These are phyloP conservation scores for Epinephelus malabaricus DNA, from an alignment of 2,797 vertebrate species.

Conservation along the genomic window DNA sequence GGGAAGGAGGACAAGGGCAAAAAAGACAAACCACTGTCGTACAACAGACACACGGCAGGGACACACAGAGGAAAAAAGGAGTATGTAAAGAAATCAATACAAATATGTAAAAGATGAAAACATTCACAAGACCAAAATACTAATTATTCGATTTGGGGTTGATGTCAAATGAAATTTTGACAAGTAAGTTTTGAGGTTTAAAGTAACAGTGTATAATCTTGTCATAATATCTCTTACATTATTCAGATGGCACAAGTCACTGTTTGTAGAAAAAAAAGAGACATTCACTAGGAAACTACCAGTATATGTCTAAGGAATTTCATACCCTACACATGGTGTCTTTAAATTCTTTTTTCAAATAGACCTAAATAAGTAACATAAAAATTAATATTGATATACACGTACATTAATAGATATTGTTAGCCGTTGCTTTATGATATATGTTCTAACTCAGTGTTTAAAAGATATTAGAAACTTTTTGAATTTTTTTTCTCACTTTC, in stretches of 20 bases:
- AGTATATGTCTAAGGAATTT: too few species aligned
- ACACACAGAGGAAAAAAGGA: neutral
- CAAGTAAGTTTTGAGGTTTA: too few species aligned
- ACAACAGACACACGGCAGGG: constrained; percentile 1
- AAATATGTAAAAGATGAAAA: neutral
- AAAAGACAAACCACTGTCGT: constrained; percentile 32
- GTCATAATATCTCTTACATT: neutral
- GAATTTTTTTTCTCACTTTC: neutral
- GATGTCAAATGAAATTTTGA: too few species aligned
- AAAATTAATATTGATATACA: neutral
- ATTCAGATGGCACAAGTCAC: too few species aligned
- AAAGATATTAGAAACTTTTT: neutral
- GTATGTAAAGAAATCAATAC: neutral
- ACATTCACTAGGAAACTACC: too few species aligned
- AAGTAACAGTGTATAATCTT: neutral
- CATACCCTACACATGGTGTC: too few species aligned
- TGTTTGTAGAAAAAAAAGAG: neutral
- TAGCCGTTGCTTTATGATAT: neutral
- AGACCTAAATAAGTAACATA: neutral
- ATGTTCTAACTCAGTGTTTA: neutral
- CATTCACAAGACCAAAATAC: neutral
- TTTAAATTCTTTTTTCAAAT: neutral
- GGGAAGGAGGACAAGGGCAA: constrained; percentile 47
- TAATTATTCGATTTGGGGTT: too few species aligned
- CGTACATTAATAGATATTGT: too few species aligned